Conservation (phyloP, 2,888 invertebrate genomes). For the Heliconius hortense region DNA sequence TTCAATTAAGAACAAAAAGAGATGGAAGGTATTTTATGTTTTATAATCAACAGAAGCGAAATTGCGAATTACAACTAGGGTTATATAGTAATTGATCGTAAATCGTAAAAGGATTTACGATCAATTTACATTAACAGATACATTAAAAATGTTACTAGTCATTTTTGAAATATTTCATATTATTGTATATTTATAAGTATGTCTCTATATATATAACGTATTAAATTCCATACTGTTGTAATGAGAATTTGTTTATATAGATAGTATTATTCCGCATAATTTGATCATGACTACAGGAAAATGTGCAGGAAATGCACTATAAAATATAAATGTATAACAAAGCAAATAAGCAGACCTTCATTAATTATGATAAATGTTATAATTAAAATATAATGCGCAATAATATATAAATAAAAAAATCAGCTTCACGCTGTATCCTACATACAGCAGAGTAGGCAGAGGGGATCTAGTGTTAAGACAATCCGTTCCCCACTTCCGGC, state of each 20-base stretch:
- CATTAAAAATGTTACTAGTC: neutral
- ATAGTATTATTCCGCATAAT: constrained; percentile 10
- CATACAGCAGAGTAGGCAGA: no score
- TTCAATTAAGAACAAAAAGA: neutral
- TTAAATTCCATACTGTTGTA: neutral
- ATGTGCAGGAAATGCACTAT: constrained; percentile 26
- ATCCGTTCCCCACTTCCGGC: no score
- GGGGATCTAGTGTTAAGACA: no score
- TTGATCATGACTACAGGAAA: constrained; percentile 19
- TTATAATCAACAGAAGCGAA: neutral
- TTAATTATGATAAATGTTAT: neutral
- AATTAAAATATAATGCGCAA: neutral
- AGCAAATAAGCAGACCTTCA: neutral
- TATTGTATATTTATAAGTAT: neutral
- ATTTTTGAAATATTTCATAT: neutral
- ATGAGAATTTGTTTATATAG: neutral
- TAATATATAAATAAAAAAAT: neutral
- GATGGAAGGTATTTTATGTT: neutral
- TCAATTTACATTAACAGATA: neutral
- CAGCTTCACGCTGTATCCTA: neutral
- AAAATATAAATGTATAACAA: neutral
- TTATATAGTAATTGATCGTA: neutral
- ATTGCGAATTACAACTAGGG: neutral
- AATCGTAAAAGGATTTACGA: neutral
- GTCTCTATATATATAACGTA: neutral